phyloP scores from a whole-genome alignment of 2,888 invertebrate genomes.

The Plagodis pulveraria region DNA sequence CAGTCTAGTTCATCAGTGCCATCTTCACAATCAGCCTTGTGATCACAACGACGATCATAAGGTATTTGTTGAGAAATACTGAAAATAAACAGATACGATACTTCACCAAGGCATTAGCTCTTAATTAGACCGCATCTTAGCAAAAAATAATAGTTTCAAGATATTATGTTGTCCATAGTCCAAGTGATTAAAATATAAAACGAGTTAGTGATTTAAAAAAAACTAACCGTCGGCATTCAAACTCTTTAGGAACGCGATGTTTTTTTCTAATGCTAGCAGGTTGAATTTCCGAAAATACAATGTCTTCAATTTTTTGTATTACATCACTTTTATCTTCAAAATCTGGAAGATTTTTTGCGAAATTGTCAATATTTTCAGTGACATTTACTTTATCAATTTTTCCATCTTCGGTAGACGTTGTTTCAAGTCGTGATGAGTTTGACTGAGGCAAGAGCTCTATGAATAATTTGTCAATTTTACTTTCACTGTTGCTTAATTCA shows the following conservation, averaged over 20 bases:
- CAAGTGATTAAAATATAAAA: no score
- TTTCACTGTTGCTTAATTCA: conserved; percentile 23
- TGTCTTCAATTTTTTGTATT: conserved; percentile 53
- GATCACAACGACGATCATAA: conserved; percentile 86
- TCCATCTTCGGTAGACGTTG: conserved; percentile 9
- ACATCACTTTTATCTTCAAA: conserved; percentile 41
- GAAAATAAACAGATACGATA: conserved; percentile 38
- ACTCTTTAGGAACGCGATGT: conserved; percentile 60
- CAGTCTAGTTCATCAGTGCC: conserved; percentile 91
- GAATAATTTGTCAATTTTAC: conserved; percentile 44
- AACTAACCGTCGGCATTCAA: conserved; percentile 74
- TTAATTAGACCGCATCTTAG: no score
- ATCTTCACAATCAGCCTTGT: conserved; percentile 91
- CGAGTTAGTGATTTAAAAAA: not conserved
- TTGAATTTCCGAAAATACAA: conserved; percentile 54
- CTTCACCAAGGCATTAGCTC: no score
- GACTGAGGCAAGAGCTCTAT: conserved; percentile 40
- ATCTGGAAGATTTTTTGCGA: conserved; percentile 43
- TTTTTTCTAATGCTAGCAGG: conserved; percentile 67
- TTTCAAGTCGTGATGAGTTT: conserved; percentile 2
- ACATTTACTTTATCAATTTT: conserved; percentile 26
- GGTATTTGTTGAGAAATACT: conserved; percentile 89
- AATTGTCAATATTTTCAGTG: conserved; percentile 11
- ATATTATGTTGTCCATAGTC: no score
- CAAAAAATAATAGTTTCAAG: no score